Conservation (phyloP, 2,797 vertebrate species). For the Mus minutoides region DNA sequence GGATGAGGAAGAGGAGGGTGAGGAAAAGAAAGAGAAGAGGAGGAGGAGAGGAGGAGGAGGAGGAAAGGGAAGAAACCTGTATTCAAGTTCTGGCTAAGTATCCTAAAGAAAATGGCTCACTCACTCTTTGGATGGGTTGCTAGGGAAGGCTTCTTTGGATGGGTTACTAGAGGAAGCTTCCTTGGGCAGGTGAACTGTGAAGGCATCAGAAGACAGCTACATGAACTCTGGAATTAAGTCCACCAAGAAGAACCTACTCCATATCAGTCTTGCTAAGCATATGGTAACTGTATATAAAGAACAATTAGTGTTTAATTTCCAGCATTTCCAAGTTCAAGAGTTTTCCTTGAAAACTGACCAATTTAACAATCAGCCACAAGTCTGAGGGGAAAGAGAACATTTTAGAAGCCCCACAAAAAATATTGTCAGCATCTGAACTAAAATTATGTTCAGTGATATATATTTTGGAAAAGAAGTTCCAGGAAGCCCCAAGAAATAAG, state of each 20-base stretch:
- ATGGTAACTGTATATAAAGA: background rate
- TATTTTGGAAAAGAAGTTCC: background rate
- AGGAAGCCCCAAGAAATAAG: background rate
- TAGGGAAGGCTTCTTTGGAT: background rate
- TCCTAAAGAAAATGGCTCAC: background rate
- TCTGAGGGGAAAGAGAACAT: background rate
- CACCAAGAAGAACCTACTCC: background rate
- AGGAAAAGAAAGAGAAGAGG: accelerated
- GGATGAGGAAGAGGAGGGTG: background rate
- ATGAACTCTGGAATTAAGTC: background rate
- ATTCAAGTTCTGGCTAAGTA: background rate
- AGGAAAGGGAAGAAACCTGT: background rate
- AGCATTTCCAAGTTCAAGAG: background rate
- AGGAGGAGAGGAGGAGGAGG: background rate
- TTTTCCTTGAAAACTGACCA: background rate
- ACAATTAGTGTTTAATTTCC: background rate
- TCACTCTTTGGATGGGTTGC: background rate
- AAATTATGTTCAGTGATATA: background rate
- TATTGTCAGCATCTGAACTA: background rate
- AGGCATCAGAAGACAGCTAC: background rate
- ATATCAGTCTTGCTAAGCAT: background rate
- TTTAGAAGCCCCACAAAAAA: background rate
- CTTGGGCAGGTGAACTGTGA: background rate
- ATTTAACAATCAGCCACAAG: background rate
- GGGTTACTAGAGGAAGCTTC: background rate